phyloP scores from a whole-genome alignment of 2,113 vertebrate genomes.

The Corythornis vintsioides region DNA sequence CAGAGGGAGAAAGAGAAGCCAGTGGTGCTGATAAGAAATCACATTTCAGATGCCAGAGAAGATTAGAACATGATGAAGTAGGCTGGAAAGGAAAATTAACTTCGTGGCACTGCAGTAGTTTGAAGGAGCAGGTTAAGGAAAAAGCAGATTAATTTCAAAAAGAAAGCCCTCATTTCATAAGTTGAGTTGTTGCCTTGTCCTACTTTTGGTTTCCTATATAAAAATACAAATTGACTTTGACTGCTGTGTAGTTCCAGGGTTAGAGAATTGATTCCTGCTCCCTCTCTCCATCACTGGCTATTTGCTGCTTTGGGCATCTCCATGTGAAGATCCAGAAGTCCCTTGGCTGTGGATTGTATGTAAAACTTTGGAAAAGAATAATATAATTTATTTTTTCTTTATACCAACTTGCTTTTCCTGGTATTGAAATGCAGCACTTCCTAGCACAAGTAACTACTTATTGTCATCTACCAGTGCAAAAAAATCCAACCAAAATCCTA shows the following conservation, averaged over 20 bases:
- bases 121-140: neutral
- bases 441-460: neutral
- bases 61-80: conserved; percentile 9
- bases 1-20: neutral
- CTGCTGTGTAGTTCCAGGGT: neutral
- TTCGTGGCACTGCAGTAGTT: neutral
- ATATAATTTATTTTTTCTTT: neutral
- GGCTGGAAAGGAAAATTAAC: conserved; percentile 41
- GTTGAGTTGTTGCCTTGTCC: neutral
- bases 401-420: neutral
- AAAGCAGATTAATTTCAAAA: neutral
- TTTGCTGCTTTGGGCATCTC: neutral
- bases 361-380: neutral
- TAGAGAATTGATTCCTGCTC: neutral
- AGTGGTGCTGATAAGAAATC: neutral
- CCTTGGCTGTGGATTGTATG: neutral
- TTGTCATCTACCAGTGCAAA: neutral
- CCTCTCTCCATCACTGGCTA: neutral
- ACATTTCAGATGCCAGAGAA: neutral
- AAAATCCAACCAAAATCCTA: neutral
- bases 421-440: neutral
- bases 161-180: neutral
- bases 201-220: neutral
- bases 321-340: neutral
- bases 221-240: neutral